Percentiles rank a stretch among this genome's conserved stretches.
Evolutionary conservation across 2,888 invertebrate species (phyloP).

Genomic region (Coenonympha arcania): DNA sequence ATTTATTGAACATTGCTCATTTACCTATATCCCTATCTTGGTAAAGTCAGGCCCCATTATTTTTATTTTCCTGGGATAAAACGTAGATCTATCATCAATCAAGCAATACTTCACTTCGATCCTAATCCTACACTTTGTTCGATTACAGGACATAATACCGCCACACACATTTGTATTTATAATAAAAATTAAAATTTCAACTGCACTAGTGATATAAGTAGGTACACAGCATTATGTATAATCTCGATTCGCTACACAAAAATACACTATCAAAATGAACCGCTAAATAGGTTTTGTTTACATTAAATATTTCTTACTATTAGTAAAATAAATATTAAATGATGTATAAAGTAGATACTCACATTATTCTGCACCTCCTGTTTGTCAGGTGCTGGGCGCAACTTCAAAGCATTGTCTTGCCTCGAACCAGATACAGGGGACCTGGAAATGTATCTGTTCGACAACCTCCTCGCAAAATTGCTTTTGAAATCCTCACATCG

Average conservation of each 20-base stretch:
- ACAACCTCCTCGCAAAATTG: slow-evolving; percentile 65
- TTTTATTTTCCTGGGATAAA: too few relatives aligned
- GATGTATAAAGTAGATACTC: slow-evolving; percentile 42
- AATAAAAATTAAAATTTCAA: slow-evolving; percentile 4
- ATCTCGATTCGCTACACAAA: not conserved
- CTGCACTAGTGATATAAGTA: not conserved
- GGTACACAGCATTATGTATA: not conserved
- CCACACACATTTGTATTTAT: too few relatives aligned
- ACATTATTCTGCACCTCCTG: slow-evolving; percentile 42
- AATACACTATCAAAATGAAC: slow-evolving; percentile 8
- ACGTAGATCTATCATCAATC: too few relatives aligned
- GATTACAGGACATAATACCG: too few relatives aligned
- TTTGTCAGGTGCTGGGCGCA: slow-evolving; percentile 36
- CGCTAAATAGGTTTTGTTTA: not conserved
- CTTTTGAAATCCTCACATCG: slow-evolving; percentile 68
- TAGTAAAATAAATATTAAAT: not conserved
- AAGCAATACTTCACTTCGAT: too few relatives aligned
- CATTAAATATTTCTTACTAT: too few relatives aligned
- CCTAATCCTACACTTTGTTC: too few relatives aligned
- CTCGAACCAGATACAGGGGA: slow-evolving; percentile 39
- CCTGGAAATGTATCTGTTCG: slow-evolving; percentile 58
- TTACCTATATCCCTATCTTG: too few relatives aligned
- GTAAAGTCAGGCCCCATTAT: too few relatives aligned
- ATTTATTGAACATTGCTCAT: too few relatives aligned
- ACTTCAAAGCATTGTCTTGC: slow-evolving; percentile 44